Evolutionary conservation across 2,888 invertebrate genomes (phyloP).

Genomic region (Listrodromus nycthemerus): DNA sequence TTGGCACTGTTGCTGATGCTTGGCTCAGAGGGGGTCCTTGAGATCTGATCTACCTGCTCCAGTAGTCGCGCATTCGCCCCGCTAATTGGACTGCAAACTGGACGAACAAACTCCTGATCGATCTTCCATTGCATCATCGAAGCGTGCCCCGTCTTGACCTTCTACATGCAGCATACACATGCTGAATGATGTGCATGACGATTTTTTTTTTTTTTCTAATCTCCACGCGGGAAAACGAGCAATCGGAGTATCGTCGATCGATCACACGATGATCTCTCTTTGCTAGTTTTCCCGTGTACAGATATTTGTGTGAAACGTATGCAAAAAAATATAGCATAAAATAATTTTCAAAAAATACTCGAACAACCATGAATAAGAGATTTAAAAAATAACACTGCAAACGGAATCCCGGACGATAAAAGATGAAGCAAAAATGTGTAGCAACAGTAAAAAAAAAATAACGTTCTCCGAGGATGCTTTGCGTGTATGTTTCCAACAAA

Average conservation of each 20-base stretch:
- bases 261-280: neutral
- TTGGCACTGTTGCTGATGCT: conserved; percentile 79
- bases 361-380: neutral
- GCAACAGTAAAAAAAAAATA: neutral
- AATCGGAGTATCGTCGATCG: conserved; percentile 10
- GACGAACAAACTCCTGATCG: conserved; percentile 82
- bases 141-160: conserved; percentile 77
- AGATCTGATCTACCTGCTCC: conserved; percentile 81
- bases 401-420: neutral
- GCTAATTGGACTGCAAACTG: conserved; percentile 80
- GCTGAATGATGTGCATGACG: conserved; percentile 73
- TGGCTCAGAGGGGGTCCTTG: conserved; percentile 80
- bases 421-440: neutral
- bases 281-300: conserved; percentile 6
- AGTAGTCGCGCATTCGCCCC: conserved; percentile 81
- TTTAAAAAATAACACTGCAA: conserved; percentile 25
- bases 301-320: neutral
- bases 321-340: neutral
- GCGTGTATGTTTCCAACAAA: neutral
- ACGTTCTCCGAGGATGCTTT: neutral
- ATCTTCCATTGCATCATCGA: conserved; percentile 81
- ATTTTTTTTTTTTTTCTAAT: conserved; percentile 41
- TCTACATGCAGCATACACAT: conserved; percentile 84
- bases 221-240: conserved; percentile 17
- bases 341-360: neutral